A percentile compares a stretch with the other conserved stretches of the same genome.
Evolutionary conservation across 2,113 vertebrate species (phyloP).

Genomic region (Oreochromis aureus): DNA sequence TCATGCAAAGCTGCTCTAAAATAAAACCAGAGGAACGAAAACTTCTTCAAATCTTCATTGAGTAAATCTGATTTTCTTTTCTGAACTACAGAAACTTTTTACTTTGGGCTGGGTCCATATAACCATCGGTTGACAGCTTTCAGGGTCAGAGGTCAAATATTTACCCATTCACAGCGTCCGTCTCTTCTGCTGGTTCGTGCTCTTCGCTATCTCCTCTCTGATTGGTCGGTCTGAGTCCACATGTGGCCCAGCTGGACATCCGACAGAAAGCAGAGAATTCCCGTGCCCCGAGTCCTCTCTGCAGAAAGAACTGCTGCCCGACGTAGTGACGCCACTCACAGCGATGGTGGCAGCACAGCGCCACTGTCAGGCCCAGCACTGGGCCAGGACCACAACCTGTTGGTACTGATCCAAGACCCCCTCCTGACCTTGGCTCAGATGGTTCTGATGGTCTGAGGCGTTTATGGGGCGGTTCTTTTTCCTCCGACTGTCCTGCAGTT

Average conservation of each 20-base stretch:
- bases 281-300: constrained; percentile 77
- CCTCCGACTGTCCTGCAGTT: not conserved
- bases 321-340: constrained; percentile 95
- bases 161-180: constrained; percentile 67
- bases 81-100: not conserved
- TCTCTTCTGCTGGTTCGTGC: constrained; percentile 59
- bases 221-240: constrained; percentile 68
- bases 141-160: not conserved
- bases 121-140: accelerated
- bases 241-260: constrained; percentile 98
- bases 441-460: constrained; percentile 57
- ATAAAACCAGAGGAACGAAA: not conserved
- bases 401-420: not conserved
- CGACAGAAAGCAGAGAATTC: constrained; percentile 90
- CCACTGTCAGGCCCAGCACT: constrained; percentile 74
- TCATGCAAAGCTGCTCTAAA: not conserved
- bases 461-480: constrained; percentile 73
- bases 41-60: not conserved
- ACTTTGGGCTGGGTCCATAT: not conserved
- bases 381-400: not conserved
- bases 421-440: not conserved
- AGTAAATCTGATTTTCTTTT: not conserved
- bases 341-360: constrained; percentile 94
- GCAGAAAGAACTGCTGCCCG: constrained; percentile 85
- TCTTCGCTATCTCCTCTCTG: constrained; percentile 41